Evolutionary conservation across 2,797 vertebrate species (phyloP), one percentile per base, ranked within the genome.

Genomic region (Urophycis tenuis): DNA sequence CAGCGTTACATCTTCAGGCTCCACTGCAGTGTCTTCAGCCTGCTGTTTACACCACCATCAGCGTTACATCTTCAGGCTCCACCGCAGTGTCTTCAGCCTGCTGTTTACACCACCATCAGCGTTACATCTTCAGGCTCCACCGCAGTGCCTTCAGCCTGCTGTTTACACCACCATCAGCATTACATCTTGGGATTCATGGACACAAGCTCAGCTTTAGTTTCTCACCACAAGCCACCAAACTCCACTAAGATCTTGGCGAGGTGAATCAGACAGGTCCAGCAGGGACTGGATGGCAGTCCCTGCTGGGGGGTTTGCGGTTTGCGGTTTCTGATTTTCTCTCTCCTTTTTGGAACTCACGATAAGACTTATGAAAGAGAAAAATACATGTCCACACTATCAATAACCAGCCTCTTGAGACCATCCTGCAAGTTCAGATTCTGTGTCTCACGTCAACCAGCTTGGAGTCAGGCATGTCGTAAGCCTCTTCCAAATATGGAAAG

Each of bases 131-230:
- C n/a, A n/a, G n/a, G n/a, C n/a, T n/a, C n/a, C n/a, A n/a, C n/a
- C n/a, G n/a, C n/a, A n/a, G 45, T 74, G 73, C 60, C 73, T 32
- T 30, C 31, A 74, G 12, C 39, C 25, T 45, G 72, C 45, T 74
- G 41, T 77, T 35, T 17, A 34, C 25, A 31, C 33, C 17, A 31
- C 69, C n/a, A 39, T 72, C 69, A 53, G 9, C 76, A 72, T 41
- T 19, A 33, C n/a, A 72, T 72, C 41, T 49, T 3, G 45, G 7
- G 11, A 64, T 74, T 30, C 31, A 29, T 33, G 49, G 34, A 60
- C 33, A 74, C 45, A 25, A 14, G 35, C 14, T 25, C 36, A 36
- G 25, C 34, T 73, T 17, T 73, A 25, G 22, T 34, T 36, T 35
- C 39, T 25, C 33, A 74, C 72, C 39, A 5, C 35, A 25, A 74